These are phyloP conservation scores for Apis florea DNA, from an alignment of 1,140 invertebrate species.

Conservation along the genomic window DNA sequence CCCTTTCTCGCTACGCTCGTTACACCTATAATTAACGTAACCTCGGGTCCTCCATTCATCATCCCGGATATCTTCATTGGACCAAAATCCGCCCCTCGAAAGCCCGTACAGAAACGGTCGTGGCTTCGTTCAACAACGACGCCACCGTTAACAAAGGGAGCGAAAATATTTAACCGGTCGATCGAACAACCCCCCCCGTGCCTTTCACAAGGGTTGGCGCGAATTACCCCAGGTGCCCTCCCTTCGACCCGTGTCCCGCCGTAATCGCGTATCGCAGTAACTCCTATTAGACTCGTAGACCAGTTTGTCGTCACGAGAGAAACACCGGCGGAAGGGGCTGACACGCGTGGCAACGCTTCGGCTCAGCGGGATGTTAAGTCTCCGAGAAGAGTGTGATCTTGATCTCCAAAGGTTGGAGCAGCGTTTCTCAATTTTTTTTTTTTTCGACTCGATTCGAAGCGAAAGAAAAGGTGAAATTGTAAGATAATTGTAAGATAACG, in stretches of 20 bases:
- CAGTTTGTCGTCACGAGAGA: neutral
- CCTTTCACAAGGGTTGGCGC: conserved; percentile 1
- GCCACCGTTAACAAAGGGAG: neutral
- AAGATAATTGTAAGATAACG: too few species aligned
- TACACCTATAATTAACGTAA: conserved; percentile 18
- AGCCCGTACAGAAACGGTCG: neutral
- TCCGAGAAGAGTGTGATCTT: neutral
- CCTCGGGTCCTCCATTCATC: conserved; percentile 14
- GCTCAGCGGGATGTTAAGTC: conserved; percentile 52
- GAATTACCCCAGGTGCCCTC: conserved; percentile 28
- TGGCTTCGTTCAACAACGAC: too few species aligned
- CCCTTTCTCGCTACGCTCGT: neutral
- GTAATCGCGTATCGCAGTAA: neutral
- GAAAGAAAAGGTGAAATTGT: too few species aligned
- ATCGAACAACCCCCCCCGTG: conserved; percentile 8
- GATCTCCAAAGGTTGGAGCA: conserved; percentile 18
- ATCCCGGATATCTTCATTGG: conserved; percentile 18
- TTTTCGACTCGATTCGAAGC: too few species aligned
- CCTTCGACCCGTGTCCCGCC: conserved; percentile 10
- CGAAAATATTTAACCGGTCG: conserved; percentile 25
- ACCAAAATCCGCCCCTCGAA: neutral
- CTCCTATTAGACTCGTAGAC: neutral
- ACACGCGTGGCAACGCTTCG: conserved; percentile 38
- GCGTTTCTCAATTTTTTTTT: too few species aligned
- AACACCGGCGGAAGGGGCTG: conserved; percentile 41